These are phyloP conservation scores for Sarcophaga rosellei DNA, from an alignment of 2,888 invertebrate genomes.

Conservation along the genomic window DNA sequence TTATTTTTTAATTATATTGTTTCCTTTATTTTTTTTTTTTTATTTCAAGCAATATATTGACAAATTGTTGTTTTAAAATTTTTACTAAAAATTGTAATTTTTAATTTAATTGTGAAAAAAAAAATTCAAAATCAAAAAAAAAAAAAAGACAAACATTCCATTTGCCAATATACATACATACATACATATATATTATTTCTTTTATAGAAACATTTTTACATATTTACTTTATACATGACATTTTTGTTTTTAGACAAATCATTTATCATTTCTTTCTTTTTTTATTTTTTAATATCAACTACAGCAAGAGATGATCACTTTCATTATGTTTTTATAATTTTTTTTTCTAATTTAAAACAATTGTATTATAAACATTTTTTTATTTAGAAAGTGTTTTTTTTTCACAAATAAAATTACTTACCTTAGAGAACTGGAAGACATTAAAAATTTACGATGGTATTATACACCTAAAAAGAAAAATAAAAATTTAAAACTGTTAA, in stretches of 20 bases:
- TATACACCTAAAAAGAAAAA: not conserved
- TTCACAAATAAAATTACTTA: too few species aligned
- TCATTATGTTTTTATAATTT: not conserved
- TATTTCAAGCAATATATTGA: constrained; percentile 29
- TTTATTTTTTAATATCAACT: not conserved
- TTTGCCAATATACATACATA: constrained; percentile 55
- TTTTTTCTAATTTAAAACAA: constrained; percentile 11
- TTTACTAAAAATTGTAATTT: constrained; percentile 37
- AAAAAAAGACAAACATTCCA: constrained; percentile 57
- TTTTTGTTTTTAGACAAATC: constrained; percentile 17
- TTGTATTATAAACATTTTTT: constrained; percentile 32
- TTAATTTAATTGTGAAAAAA: constrained; percentile 43
- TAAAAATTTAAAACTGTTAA: not conserved
- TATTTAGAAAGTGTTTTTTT: not conserved
- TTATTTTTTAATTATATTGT: constrained; percentile 53
- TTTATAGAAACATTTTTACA: not conserved
- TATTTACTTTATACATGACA: constrained; percentile 43
- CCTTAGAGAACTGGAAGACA: not conserved
- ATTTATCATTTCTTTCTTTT: not conserved
- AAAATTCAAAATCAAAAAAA: not conserved
- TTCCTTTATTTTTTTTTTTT: constrained; percentile 37
- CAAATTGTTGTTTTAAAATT: constrained; percentile 65
- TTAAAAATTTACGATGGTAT: not conserved
- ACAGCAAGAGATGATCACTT: too few species aligned
- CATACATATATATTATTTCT: too few species aligned